Percentiles rank a stretch among this genome's conserved stretches.
Evolutionary conservation across 2,113 vertebrate species (phyloP).

Genomic region (Notothenia rossii): DNA sequence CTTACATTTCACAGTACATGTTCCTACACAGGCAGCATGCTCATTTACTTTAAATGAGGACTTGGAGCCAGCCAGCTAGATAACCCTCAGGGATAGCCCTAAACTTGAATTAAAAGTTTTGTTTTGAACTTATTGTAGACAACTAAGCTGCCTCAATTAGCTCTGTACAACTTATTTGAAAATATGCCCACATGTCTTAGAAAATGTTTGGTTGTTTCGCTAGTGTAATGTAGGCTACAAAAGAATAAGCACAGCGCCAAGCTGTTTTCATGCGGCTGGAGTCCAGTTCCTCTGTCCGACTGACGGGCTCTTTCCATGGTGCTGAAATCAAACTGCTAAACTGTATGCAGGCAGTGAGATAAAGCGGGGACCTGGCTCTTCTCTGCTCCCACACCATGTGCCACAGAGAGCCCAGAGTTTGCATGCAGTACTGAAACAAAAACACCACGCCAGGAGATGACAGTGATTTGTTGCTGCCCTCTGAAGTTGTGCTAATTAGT

Average conservation of each 20-base stretch:
- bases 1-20: neutral
- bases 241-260: neutral
- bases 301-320: constrained; percentile 74
- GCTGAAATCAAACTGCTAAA: constrained; percentile 50
- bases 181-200: neutral
- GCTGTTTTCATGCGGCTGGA: neutral
- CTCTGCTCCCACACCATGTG: constrained; percentile 19
- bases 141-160: neutral
- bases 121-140: neutral
- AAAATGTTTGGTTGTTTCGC: neutral
- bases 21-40: neutral
- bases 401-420: constrained; percentile 14
- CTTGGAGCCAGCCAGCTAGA: neutral
- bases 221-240: neutral
- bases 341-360: neutral
- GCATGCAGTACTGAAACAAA: constrained; percentile 34
- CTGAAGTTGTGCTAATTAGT: constrained; percentile 46
- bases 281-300: neutral
- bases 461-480: constrained; percentile 29
- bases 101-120: neutral
- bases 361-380: neutral
- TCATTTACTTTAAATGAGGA: neutral
- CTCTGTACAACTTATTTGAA: neutral
- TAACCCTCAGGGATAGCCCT: neutral
- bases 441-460: constrained; percentile 14